Base-by-base conservation (phyloP, 1,140 invertebrate genomes). In the Stegodyphus dumicola region DNA sequence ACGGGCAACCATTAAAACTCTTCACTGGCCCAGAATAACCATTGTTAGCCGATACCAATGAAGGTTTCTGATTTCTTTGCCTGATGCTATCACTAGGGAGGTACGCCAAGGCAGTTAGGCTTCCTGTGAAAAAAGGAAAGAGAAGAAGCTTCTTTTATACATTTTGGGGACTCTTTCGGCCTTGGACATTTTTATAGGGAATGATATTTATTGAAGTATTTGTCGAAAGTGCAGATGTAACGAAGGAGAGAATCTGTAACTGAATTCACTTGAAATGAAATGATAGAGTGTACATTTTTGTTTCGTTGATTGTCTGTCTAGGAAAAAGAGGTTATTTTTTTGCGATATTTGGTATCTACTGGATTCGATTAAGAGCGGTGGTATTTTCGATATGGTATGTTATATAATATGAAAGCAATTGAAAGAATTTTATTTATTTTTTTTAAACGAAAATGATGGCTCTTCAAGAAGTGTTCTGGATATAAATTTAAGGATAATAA, bases 1-100 rank as follows among this genome's bases (percentile, higher is more conserved):
- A 7, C 65, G 51, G 76, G 66, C 11, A 51, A 11, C 77, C 77
- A 79, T 79, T 79, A 79, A 79, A 79, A 79, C 77, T 69, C 56
- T 52, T 60, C 48, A 49, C 18, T n/a, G 56, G 66, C 53, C 56
- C 75, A 18, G 60, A 64, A 77, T 65, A 51, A 56, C 53, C 77
- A 79, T 79, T 79, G 77, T 79, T 79, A 60, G 52, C n/a, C 13
- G 66, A 79, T 70, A 56, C 65, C 77, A 18, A 33, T 48, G 64
- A 79, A 67, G 52, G 56, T 17, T 33, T 69, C 77, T 49, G 13
- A 9, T 77, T 77, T 77, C 75, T 77, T 77, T 77, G 75, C 66
- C 56, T 51, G 75, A 49, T 49, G 13, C n/a, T 66, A 77, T 65
- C 75, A 33, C 60, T 51, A 5, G 7, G 33, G 48, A 60, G 66